Percentiles rank a stretch among this genome's conserved stretches.
Evolutionary conservation across 2,797 vertebrate species (phyloP).

Genomic region (Malacoraja senta): DNA sequence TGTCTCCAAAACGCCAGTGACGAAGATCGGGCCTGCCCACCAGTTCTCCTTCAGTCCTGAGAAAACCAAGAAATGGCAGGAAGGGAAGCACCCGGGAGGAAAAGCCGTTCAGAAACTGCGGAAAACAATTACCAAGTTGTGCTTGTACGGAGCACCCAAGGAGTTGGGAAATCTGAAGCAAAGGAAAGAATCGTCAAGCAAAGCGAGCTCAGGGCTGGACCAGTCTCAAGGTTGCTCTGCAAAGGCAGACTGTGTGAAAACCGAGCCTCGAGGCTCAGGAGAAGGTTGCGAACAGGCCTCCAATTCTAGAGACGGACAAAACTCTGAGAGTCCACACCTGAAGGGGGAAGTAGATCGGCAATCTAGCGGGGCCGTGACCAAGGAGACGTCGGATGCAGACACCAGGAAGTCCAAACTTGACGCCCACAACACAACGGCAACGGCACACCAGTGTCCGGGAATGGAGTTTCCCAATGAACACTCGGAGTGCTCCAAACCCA

Average conservation of each 20-base stretch:
- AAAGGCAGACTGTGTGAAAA: neutral
- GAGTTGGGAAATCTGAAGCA: constrained; percentile 40
- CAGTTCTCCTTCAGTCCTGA: constrained; percentile 59
- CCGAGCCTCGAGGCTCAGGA: too few species aligned
- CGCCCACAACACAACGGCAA: neutral
- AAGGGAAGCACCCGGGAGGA: constrained; percentile 65
- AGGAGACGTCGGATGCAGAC: neutral
- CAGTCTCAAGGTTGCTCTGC: accelerated
- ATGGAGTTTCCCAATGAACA: neutral
- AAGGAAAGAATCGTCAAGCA: accelerated
- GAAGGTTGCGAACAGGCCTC: too few species aligned
- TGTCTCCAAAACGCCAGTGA: constrained; percentile 74
- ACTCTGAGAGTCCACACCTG: neutral
- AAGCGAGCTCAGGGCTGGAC: neutral
- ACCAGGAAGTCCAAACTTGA: neutral
- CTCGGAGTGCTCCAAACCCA: neutral
- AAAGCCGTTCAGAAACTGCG: constrained; percentile 55
- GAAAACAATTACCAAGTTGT: constrained; percentile 79
- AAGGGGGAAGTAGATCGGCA: neutral
- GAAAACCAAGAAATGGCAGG: constrained; percentile 51
- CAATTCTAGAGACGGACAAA: neutral
- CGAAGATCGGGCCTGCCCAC: constrained; percentile 63
- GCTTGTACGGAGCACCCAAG: constrained; percentile 67
- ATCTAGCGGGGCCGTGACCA: neutral
- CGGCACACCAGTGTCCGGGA: neutral